Evolutionary conservation across 2,113 vertebrate genomes (phyloP).

Genomic region (Periophthalmus modestus): DNA sequence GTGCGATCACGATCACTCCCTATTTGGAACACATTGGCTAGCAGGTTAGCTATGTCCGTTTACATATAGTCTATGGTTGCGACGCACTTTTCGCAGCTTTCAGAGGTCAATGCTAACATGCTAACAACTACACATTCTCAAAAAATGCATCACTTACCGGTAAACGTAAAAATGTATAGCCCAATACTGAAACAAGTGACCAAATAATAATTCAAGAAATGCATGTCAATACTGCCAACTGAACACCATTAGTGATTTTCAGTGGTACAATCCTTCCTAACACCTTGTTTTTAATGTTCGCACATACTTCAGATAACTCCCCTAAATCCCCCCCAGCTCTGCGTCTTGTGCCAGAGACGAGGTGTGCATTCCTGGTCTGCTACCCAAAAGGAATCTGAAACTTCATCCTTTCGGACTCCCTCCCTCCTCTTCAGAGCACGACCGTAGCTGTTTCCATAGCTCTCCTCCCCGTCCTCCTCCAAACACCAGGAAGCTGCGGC

Average conservation of each 20-base stretch:
- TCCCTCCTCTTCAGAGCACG: background rate
- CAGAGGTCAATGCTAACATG: no score
- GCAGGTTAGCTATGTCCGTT: no score
- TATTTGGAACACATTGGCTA: no score
- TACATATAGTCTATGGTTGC: no score
- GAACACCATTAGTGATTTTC: constrained; percentile 28
- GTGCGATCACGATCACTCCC: no score
- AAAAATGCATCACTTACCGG: no score
- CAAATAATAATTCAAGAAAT: background rate
- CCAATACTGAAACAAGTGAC: no score
- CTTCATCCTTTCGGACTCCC: constrained; percentile 57
- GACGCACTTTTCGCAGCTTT: no score
- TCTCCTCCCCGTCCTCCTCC: constrained; percentile 6
- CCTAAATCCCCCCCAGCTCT: constrained; percentile 45
- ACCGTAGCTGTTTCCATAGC: background rate
- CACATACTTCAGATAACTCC: constrained; percentile 45
- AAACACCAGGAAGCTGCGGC: background rate
- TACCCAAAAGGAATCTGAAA: constrained; percentile 71
- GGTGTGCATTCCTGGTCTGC: constrained; percentile 64
- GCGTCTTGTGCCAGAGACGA: constrained; percentile 40
- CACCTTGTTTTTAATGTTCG: constrained; percentile 12
- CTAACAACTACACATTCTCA: no score
- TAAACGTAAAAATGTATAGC: no score
- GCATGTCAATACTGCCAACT: background rate
- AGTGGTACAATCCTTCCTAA: constrained; percentile 33